These are phyloP conservation scores for Talpa occidentalis DNA, from an alignment of 2,113 vertebrate genomes.

Conservation along the genomic window DNA sequence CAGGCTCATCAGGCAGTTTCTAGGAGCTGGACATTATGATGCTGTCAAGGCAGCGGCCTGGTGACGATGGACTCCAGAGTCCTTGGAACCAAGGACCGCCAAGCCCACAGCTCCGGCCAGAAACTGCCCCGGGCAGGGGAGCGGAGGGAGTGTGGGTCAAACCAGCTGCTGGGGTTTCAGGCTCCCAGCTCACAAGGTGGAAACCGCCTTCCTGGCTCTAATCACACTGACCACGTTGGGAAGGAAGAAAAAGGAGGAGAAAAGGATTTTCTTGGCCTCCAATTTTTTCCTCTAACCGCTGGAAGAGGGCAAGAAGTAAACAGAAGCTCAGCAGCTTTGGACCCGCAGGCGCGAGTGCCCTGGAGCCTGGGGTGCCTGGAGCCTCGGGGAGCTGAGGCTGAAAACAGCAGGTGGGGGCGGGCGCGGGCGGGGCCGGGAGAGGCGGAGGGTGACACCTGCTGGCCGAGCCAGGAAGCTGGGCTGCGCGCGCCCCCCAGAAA, in stretches of 20 bases:
- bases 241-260: background rate
- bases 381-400: background rate
- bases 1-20: background rate
- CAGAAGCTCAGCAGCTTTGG: background rate
- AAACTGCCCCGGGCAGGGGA: background rate
- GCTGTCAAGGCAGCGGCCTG: background rate
- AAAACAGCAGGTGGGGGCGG: background rate
- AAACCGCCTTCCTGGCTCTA: background rate
- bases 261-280: background rate
- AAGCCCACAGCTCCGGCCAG: background rate
- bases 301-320: background rate
- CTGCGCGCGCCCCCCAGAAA: background rate
- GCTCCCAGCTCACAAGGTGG: background rate
- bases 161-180: background rate
- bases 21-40: background rate
- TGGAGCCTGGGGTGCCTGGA: too few species aligned
- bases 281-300: background rate
- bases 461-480: background rate
- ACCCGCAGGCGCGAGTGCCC: background rate
- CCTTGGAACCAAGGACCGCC: conserved; percentile 35
- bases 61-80: conserved; percentile 26
- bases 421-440: too few species aligned
- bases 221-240: background rate
- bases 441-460: rapidly evolving
- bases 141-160: too few species aligned